These are phyloP conservation scores for Myopa testacea DNA, from an alignment of 2,888 invertebrate species.

Conservation along the genomic window DNA sequence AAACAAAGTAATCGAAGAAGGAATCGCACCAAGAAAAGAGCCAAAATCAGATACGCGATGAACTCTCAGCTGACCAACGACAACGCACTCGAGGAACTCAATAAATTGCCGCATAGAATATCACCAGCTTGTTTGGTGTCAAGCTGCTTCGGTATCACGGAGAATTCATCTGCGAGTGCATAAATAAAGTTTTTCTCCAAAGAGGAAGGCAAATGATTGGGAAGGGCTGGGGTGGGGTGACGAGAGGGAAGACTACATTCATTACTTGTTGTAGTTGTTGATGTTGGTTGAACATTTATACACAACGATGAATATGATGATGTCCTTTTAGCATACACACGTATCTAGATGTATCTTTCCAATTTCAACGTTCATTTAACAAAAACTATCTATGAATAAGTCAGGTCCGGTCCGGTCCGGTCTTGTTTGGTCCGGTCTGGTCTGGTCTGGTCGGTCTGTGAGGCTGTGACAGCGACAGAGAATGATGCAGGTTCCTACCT, in stretches of 20 bases:
- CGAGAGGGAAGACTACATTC: conserved; percentile 6
- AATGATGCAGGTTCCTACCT: conserved; percentile 28
- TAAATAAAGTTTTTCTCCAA: conserved; percentile 33
- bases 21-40: background rate
- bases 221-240: background rate
- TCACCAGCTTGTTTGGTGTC: conserved; percentile 30
- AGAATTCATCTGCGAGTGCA: conserved; percentile 33
- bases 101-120: conserved; percentile 2
- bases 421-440: too few species aligned
- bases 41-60: conserved; percentile 24
- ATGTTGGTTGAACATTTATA: conserved; percentile 7
- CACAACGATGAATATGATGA: conserved; percentile 29
- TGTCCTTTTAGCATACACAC: conserved; percentile 19
- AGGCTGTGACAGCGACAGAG: background rate
- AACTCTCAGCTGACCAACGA: conserved; percentile 22
- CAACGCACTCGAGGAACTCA: conserved; percentile 1
- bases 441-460: background rate
- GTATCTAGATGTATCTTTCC: conserved; percentile 24
- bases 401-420: background rate
- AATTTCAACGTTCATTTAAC: conserved; percentile 42
- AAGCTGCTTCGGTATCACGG: conserved; percentile 35
- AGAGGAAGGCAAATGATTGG: background rate
- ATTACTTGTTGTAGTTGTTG: background rate
- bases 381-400: conserved; percentile 28
- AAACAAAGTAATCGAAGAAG: background rate